These are phyloP conservation scores for Sebastes goodei DNA, from an alignment of 2,797 vertebrate genomes.

Conservation along the genomic window DNA sequence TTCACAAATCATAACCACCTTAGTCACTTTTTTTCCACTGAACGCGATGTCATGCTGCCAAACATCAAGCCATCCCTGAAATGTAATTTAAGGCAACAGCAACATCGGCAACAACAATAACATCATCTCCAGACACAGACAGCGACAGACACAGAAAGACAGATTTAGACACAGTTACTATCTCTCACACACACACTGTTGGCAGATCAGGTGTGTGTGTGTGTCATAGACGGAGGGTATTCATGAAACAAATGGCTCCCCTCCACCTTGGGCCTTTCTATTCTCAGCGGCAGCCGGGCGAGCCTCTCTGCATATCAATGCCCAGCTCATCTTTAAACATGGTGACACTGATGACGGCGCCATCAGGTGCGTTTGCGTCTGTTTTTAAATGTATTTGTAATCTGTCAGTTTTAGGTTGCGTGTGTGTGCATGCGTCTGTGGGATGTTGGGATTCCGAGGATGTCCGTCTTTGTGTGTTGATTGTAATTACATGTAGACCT, in stretches of 20 bases:
- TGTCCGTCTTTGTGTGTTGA: background rate
- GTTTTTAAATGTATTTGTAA: background rate
- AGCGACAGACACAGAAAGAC: background rate
- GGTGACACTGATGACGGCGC: conserved; percentile 2
- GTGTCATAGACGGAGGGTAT: conserved; percentile 27
- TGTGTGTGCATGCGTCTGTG: background rate
- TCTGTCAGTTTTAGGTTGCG: background rate
- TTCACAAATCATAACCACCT: conserved; percentile 8
- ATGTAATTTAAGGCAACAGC: conserved; percentile 52
- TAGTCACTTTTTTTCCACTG: conserved; percentile 24
- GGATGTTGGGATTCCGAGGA: background rate
- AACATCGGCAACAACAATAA: conserved; percentile 31
- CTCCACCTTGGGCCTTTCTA: conserved; percentile 48
- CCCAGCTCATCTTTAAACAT: conserved; percentile 63
- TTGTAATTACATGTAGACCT: background rate
- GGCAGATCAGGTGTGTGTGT: background rate
- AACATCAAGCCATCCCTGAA: conserved; percentile 33
- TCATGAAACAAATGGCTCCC: conserved; percentile 39
- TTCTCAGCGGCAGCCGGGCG: conserved; percentile 49
- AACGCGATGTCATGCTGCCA: conserved; percentile 22
- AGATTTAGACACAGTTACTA: conserved; percentile 15
- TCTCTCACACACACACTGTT: background rate
- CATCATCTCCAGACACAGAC: conserved; percentile 7
- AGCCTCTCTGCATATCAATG: conserved; percentile 62
- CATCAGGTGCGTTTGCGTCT: background rate